Evolutionary conservation across 2,797 vertebrate genomes (phyloP), one percentile per base, ranked within the genome.

Genomic region (Setipinna tenuifilis): DNA sequence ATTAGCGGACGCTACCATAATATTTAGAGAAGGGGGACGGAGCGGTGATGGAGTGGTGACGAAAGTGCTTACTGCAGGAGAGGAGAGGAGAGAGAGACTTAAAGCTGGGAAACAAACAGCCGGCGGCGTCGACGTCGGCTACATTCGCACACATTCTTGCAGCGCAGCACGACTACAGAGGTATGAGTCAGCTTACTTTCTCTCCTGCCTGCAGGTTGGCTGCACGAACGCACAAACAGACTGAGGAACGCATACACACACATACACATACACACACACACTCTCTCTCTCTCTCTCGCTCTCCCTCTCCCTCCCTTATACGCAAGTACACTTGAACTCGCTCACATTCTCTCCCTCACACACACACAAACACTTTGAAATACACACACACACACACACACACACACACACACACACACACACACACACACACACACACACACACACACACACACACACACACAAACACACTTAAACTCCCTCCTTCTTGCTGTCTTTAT

Each of bases 161-260:
- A 78, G 35, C 71, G 31, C 71, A 44, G 71, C 35, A 78, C 35
- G 71, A 9, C 71, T 78, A 31, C 71, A 7, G 35, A 44, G 71
- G 31, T 21, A 78, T 78, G 82, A 59, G 57, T 82, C 71, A 78
- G 71, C 71, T 78, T 78, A 78, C 31, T 78, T 78, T 78, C 35
- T 78, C 35, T 10, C 10, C 46, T 3, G 46, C 3, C 35, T 78
- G 71, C 71, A 78, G 71, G 71, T 78, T 78, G 71, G 14, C 12
- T 17, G 16, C 25, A 35, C 65, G 4, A 71, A 68, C 28, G 35
- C 62, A 68, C 62, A 12, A 0, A 28, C 62, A 68, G 9, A 28
- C 62, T 23, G 19, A 25, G n/a, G 23, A n/a, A 68, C 9, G 16
- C 62, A 31, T 1, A 31, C 62, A 68, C 65, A 16, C 65, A 71